Evolutionary conservation across 2,113 vertebrate genomes (phyloP), one percentile per base, ranked within the genome.

Genomic region (Gadus macrocephalus): DNA sequence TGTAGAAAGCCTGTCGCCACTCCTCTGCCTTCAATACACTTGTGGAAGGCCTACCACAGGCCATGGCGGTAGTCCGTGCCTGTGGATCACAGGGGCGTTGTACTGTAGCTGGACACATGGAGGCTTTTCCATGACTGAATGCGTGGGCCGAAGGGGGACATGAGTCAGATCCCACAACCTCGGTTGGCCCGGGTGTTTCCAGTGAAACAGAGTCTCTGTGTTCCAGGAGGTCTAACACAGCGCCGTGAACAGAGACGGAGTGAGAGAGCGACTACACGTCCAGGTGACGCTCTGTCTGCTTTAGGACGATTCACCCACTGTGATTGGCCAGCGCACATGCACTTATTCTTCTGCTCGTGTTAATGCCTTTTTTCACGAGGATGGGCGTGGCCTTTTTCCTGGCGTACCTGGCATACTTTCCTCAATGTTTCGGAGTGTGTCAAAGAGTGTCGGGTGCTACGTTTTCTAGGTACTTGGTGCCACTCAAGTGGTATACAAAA

Each of bases 261-360:
- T 53, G 11, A 67, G 16, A 42, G 17, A 27, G 3, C 12, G 61
- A 31, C 25, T 9, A 28, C 66, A 63, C 28, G 62, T 5, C 38
- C 38, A 49, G 42, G 42, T 9, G 64, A 73, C 19, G 65, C 49
- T 67, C 74, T 58, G 67, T 67, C 74, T 58, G 67, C 70, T 71
- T 20, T n/a, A 17, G 55, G 20, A 42, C 35, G 14, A 7, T 53
- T 62, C 61, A 63, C 64, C 61, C 68, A 73, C 79, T 76, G 70
- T 49, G 64, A 38, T 68, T 72, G 72, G 22, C 4, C 80, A 75
- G 69, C 75, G 61, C 71, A 65, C 74, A 85, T 72, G 88, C 85
- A 89, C 83, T 87, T 88, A 87, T 78, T 81, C 80, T 58, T 66
- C 25, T 20, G 53, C 71, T 64, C 73, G 49, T 58, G 35, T 76